Base-by-base conservation (phyloP, 1,140 invertebrate species). In the Diploscapter pachys region DNA sequence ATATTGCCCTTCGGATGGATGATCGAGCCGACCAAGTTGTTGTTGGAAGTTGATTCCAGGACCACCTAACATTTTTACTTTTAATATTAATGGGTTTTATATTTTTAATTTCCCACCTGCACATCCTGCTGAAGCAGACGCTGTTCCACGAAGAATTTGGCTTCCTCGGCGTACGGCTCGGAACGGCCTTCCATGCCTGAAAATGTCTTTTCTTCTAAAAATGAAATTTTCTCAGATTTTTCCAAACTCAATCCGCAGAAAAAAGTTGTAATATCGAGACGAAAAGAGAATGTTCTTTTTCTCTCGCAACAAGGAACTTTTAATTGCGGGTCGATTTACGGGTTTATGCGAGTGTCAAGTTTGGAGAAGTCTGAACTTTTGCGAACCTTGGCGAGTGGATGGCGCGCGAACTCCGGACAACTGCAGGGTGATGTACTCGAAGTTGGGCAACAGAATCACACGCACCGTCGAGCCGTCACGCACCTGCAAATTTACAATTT, bases 1-100 rank as follows among this genome's bases (percentile, higher is more conserved):
- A 99, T 99, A 83, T 98, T 98, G 76, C 92, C 92, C 85, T 90
- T 91, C 88, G 95, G 95, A 88, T 98, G 95, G 55, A 96, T 81
- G 78, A 98, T 91, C n/a, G 92, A 93, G 48, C 95, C 96, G 78
- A 97, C 91, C 82, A 97, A 93, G 76, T 92, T 93, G 78, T 90
- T 89, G 82, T 94, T 95, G 80, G 93, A 94, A 0, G 92, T 90
- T 0, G 93, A 92, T 83, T 98, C 94, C 9, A 99, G 87, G 63
- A 94, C 89, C 54, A 99, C 91, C 86, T 97, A 9, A 69, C 48
- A 9, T 9, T 6, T 69, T 50, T 9, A 48, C 8, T 9, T 53
- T n/a, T 6, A 53, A n/a, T 6, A 8, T 50, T 9, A 61, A 55
- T 53, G 9, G 2, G 9, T 6, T 55, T 31, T 6, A 13, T 11